These are phyloP conservation scores for Nemopilema nomurai DNA, from an alignment of 30 jellyfish, hydroid and myxozoan genomes.

Conservation along the genomic window DNA sequence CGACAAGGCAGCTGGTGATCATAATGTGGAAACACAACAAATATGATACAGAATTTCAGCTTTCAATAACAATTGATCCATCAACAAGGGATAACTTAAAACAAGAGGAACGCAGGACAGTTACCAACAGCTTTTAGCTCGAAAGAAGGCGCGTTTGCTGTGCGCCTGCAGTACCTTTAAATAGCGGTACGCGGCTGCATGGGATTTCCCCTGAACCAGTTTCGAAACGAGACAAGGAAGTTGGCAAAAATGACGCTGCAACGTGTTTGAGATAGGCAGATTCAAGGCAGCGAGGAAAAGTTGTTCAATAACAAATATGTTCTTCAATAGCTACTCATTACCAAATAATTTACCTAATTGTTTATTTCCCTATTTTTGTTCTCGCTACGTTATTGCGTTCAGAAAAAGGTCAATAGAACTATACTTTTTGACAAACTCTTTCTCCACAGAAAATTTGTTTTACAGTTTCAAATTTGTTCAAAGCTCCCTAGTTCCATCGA, in stretches of 20 bases:
- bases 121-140: background rate
- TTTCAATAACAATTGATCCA: background rate
- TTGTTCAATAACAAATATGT: too few relatives aligned
- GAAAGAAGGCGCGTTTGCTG: conserved; percentile 21
- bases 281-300: background rate
- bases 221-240: conserved; percentile 51
- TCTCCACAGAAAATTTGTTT: too few relatives aligned
- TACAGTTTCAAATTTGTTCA: too few relatives aligned
- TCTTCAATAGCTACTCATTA: too few relatives aligned
- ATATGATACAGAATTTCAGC: background rate
- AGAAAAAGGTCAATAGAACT: too few relatives aligned
- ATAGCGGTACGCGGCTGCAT: conserved; percentile 8
- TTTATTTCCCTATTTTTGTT: too few relatives aligned
- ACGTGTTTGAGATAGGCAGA: background rate
- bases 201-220: conserved; percentile 20
- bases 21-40: background rate
- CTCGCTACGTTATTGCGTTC: too few relatives aligned
- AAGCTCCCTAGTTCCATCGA: too few relatives aligned
- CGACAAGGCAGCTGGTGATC: background rate
- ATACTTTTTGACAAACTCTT: too few relatives aligned
- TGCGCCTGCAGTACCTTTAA: background rate
- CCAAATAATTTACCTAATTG: too few relatives aligned
- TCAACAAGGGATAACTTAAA: background rate
- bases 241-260: conserved; percentile 35
- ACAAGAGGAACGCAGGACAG: background rate